phyloP scores from a whole-genome alignment of 2,113 vertebrate species.

The Rhagologus leucostigma region DNA sequence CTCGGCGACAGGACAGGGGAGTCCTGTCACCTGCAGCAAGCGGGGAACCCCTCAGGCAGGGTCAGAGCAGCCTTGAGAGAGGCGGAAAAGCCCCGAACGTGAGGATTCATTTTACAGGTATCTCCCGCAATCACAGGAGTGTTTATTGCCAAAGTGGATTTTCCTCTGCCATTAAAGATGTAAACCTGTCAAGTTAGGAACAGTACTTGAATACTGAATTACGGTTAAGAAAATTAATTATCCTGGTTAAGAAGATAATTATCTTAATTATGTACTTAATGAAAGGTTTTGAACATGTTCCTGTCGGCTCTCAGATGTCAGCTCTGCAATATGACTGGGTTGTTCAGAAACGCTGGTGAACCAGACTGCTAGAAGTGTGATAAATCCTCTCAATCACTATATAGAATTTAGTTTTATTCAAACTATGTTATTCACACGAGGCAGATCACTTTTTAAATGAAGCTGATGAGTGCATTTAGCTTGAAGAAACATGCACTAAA shows the following conservation, averaged over 20 bases:
- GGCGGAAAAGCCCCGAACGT: background rate
- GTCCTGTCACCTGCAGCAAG: background rate
- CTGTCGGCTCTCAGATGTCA: background rate
- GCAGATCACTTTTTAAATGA: background rate
- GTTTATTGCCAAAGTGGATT: background rate
- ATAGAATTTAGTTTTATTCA: background rate
- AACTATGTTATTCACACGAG: background rate
- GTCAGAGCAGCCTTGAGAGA: background rate
- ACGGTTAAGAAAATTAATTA: background rate
- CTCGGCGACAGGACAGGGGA: no score
- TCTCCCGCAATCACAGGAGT: fast-evolving
- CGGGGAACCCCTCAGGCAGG: background rate
- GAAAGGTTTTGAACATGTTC: background rate
- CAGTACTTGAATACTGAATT: background rate
- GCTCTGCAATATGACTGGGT: fast-evolving
- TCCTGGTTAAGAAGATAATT: background rate
- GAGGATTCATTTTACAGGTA: background rate
- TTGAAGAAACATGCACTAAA: background rate
- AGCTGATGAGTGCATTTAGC: background rate
- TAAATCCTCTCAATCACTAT: background rate
- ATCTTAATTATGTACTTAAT: background rate
- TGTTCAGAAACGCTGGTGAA: background rate
- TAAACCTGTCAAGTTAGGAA: background rate
- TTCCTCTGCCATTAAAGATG: background rate
- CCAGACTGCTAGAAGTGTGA: background rate